phyloP scores from a whole-genome alignment of 2,888 invertebrate genomes.

The Encarsia formosa region DNA sequence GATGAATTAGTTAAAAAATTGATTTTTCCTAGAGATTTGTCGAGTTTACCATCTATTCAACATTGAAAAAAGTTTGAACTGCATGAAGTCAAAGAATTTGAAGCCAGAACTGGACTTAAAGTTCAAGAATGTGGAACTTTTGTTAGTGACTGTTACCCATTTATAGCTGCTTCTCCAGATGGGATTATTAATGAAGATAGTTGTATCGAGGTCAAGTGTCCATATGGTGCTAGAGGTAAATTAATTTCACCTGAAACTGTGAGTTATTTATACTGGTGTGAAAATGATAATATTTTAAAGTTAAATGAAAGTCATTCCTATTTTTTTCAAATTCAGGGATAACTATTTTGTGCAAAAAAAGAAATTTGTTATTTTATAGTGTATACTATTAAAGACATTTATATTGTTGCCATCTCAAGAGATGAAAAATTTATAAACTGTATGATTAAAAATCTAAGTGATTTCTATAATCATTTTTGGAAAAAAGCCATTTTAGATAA shows the following conservation, averaged over 20 bases:
- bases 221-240: constrained; percentile 10
- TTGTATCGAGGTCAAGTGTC: too few relatives aligned
- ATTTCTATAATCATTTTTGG: not conserved
- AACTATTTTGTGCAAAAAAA: not conserved
- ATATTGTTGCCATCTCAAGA: not conserved
- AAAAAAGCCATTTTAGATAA: too few relatives aligned
- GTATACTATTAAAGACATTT: not conserved
- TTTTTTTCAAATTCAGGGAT: not conserved
- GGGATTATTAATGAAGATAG: constrained; percentile 17
- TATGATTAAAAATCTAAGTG: not conserved
- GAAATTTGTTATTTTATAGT: not conserved
- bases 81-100: not conserved
- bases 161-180: not conserved
- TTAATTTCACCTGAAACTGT: constrained; percentile 16
- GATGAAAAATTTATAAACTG: not conserved
- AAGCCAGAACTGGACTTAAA: not conserved
- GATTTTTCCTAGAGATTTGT: too few relatives aligned
- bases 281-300: too few relatives aligned
- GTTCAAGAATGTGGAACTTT: not conserved
- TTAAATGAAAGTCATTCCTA: too few relatives aligned
- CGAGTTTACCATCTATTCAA: not conserved
- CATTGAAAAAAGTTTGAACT: not conserved
- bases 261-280: constrained; percentile 16
- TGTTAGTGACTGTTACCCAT: not conserved
- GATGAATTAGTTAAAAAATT: not conserved